These are phyloP conservation scores for Drosophila rhopaloa DNA, from an alignment of 1,140 invertebrate species.

Conservation along the genomic window DNA sequence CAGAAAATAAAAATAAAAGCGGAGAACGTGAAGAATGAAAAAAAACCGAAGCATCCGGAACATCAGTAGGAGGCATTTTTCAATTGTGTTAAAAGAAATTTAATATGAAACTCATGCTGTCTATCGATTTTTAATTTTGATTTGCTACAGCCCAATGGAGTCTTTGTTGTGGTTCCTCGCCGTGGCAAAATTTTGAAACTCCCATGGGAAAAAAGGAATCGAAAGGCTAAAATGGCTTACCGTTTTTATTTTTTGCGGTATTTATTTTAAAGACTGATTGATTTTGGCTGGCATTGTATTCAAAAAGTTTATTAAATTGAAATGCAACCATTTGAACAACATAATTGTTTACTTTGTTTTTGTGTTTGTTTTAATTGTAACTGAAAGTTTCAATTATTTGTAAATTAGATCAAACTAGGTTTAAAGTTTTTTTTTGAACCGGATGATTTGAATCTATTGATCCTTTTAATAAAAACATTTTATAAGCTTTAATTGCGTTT, in stretches of 20 bases:
- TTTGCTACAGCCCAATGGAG: conserved; percentile 31
- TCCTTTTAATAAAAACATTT: no score
- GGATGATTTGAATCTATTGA: no score
- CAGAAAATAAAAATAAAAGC: conserved; percentile 11
- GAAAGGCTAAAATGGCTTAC: conserved; percentile 23
- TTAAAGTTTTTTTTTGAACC: no score
- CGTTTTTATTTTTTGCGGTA: conserved; percentile 9
- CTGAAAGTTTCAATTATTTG: no score
- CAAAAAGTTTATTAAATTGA: neutral
- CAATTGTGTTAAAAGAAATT: conserved; percentile 66
- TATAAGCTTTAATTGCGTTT: no score
- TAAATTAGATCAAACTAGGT: no score
- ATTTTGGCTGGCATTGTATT: neutral
- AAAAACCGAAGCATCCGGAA: conserved; percentile 12
- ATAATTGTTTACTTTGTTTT: neutral
- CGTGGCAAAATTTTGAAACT: conserved; percentile 15
- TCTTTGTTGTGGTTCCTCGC: conserved; percentile 49
- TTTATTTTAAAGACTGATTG: conserved; percentile 13
- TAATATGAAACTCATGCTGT: conserved; percentile 62
- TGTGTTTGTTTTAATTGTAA: no score
- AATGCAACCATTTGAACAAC: no score
- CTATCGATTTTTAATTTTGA: conserved; percentile 65
- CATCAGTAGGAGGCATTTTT: conserved; percentile 48
- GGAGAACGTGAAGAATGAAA: conserved; percentile 1
- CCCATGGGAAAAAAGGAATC: conserved; percentile 2